Evolutionary conservation across 1,140 invertebrate species (phyloP), one percentile per base, ranked within the genome.

Genomic region (Drosophila nikananu): DNA sequence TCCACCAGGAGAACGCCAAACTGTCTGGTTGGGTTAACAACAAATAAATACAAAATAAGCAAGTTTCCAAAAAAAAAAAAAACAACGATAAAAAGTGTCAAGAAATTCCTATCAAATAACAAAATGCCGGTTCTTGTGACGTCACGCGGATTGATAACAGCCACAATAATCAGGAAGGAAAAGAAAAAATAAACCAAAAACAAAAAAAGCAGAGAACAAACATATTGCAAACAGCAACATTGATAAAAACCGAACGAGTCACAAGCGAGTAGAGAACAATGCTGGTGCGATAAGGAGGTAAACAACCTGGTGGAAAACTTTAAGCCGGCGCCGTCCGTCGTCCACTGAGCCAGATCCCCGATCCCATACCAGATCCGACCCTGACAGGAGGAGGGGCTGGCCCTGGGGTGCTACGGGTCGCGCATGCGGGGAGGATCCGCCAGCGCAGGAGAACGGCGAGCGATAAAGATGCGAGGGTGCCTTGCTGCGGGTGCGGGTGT

Each of bases 201-300:
- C 60, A 46, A 54, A 27, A 27, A 37, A 49, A 49, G 25, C 58
- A 37, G 35, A 77, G 42, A 80, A 30, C 51, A 25, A 75, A 81
- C 82, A 84, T 81, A 84, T 81, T 86, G 81, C 77, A 70, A 86
- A 81, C 67, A 55, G 67, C 32, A 68, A 55, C 63, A 77, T 51
- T 77, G 82, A 84, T 84, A 84, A 84, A 60, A 59, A 46, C 49
- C 39, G 39, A 49, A 48, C 25, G 55, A 74, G 55, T 62, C 72
- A 64, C 35, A 49, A 54, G 65, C 41, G 35, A 30, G 44, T 0
- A 58, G 57, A 62, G 61, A 78, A 89, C 73, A 84, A 90, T 81
- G 65, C 58, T 55, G 59, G 66, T 55, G 78, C 83, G 84, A 89
- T 89, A 90, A 89, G 84, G 79, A 81, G 83, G 86, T 89, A 87